phyloP scores from a whole-genome alignment of 2,888 invertebrate genomes.

The Hoplodrina ambigua region DNA sequence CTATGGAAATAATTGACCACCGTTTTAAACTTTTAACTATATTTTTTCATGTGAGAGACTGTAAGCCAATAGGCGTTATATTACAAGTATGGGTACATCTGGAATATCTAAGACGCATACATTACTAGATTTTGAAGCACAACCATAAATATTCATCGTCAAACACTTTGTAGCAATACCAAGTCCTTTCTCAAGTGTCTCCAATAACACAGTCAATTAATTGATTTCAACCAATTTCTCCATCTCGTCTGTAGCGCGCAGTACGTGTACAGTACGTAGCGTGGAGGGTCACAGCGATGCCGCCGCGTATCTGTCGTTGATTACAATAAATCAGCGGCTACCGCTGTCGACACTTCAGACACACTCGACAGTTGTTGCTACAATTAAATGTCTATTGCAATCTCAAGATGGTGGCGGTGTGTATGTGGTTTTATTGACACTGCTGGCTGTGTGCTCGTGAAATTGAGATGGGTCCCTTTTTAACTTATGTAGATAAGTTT shows the following conservation, averaged over 20 bases:
- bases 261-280: not conserved
- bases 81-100: no score
- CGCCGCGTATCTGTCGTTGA: slow-evolving; percentile 73
- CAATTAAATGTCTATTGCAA: slow-evolving; percentile 59
- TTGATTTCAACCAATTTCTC: slow-evolving; percentile 29
- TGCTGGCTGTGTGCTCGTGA: slow-evolving; percentile 9
- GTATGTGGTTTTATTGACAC: slow-evolving; percentile 49
- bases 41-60: not conserved
- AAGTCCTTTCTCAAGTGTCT: slow-evolving; percentile 36
- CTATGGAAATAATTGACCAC: not conserved
- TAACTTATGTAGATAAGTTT: not conserved
- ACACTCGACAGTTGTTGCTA: slow-evolving; percentile 50
- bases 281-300: slow-evolving; percentile 17
- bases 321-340: slow-evolving; percentile 79
- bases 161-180: not conserved
- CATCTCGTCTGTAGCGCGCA: not conserved
- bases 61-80: not conserved
- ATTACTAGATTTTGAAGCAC: not conserved
- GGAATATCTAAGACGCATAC: not conserved
- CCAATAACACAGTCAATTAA: slow-evolving; percentile 37
- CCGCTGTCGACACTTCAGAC: slow-evolving; percentile 54
- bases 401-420: slow-evolving; percentile 49
- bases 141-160: not conserved
- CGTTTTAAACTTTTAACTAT: not conserved
- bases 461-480: slow-evolving; percentile 45